Evolutionary conservation across 1,140 invertebrate genomes (phyloP).

Genomic region (Zaprionus davidi): DNA sequence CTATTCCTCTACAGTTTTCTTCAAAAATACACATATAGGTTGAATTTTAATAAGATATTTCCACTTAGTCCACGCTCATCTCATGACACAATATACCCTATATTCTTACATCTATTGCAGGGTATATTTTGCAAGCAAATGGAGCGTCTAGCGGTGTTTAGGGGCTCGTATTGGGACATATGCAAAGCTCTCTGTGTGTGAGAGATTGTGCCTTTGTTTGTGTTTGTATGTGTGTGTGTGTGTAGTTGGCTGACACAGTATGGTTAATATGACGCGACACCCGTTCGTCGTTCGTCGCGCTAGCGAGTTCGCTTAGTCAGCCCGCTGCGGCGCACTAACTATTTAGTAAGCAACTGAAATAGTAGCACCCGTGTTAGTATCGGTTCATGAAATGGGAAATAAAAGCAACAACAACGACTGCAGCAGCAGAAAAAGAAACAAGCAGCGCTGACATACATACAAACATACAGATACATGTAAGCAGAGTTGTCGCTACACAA

Average conservation of each 20-base stretch:
- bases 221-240: constrained; percentile 29
- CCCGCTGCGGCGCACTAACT: constrained; percentile 73
- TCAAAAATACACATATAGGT: too few species aligned
- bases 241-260: constrained; percentile 55
- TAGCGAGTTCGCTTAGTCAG: constrained; percentile 74
- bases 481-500: constrained; percentile 69
- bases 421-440: constrained; percentile 7
- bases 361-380: constrained; percentile 82
- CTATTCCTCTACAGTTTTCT: too few species aligned
- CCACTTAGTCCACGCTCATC: too few species aligned
- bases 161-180: constrained; percentile 41
- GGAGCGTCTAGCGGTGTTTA: constrained; percentile 54
- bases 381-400: constrained; percentile 67
- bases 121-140: constrained; percentile 30
- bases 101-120: neutral
- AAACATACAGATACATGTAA: constrained; percentile 50
- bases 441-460: constrained; percentile 29
- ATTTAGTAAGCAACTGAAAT: constrained; percentile 83
- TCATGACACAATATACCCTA: neutral
- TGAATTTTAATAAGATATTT: too few species aligned
- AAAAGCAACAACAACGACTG: constrained; percentile 36
- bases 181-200: constrained; percentile 38
- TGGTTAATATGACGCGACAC: constrained; percentile 78
- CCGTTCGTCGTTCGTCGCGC: constrained; percentile 45
- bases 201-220: neutral